Conservation (phyloP, 92 coral and sea anemone species). For the Zoanthus sociatus region DNA sequence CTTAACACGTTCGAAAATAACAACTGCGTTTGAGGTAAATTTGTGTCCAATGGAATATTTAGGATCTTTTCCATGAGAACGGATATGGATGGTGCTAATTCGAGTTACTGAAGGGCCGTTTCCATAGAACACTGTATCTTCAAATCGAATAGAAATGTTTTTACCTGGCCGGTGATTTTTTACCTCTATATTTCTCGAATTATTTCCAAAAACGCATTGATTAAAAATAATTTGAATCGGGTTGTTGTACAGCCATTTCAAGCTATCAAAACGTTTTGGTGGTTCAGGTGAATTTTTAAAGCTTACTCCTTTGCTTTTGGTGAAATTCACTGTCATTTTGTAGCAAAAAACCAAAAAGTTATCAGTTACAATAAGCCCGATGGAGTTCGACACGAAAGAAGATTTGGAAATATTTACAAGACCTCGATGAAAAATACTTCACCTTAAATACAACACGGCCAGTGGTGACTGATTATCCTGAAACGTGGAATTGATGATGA, state of each 20-base stretch:
- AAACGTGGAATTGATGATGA: neutral
- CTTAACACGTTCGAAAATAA: no score
- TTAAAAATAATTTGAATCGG: neutral
- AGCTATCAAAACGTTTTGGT: neutral
- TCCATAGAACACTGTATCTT: no score
- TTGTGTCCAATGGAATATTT: neutral
- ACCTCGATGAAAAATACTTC: neutral
- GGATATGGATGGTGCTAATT: neutral
- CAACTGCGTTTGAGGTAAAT: neutral
- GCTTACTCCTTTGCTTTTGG: neutral
- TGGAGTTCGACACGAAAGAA: no score
- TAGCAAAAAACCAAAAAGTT: no score
- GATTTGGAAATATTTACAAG: neutral
- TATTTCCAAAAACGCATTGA: conserved; percentile 2
- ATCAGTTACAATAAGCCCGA: no score
- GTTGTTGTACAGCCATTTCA: neutral
- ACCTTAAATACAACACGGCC: neutral
- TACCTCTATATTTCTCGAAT: neutral
- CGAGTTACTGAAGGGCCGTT: no score
- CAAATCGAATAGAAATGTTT: no score
- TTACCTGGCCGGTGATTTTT: neutral
- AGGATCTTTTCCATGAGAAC: neutral
- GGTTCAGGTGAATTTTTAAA: neutral
- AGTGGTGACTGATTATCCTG: no score
- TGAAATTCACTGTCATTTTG: neutral